These are phyloP conservation scores for Rhagoletis zephyria DNA, from an alignment of 1,140 invertebrate genomes.

Conservation along the genomic window DNA sequence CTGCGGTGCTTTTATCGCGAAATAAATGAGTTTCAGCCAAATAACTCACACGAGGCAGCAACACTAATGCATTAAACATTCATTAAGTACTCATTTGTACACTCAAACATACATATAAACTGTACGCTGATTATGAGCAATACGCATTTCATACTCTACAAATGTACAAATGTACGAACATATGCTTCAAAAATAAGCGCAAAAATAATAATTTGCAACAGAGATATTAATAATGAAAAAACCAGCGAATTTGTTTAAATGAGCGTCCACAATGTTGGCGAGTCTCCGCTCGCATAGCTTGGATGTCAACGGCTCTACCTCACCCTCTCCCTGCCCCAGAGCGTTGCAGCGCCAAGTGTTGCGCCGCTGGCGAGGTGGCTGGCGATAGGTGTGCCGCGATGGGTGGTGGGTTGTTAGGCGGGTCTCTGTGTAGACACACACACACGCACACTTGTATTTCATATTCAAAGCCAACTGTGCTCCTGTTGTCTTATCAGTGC, in stretches of 20 bases:
- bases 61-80: slow-evolving; percentile 15
- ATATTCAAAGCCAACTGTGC: neutral
- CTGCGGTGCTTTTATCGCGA: slow-evolving; percentile 17
- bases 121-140: neutral
- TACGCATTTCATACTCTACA: neutral
- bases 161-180: neutral
- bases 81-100: neutral
- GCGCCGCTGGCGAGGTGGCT: neutral
- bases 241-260: neutral
- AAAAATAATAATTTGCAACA: neutral
- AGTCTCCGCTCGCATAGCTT: neutral
- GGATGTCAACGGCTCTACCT: neutral
- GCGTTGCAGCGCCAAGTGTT: neutral
- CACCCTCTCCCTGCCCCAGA: neutral
- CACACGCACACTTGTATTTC: neutral
- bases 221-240: neutral
- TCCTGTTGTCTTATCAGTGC: slow-evolving; percentile 4
- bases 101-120: neutral
- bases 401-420: neutral
- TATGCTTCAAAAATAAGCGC: neutral
- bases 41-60: slow-evolving; percentile 28
- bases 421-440: neutral
- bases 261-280: neutral
- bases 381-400: neutral
- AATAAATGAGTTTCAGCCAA: slow-evolving; percentile 20